Percentiles rank a stretch among this genome's conserved stretches.
Conservation (phyloP, 2,797 vertebrate genomes). For the Molossus molossus region DNA sequence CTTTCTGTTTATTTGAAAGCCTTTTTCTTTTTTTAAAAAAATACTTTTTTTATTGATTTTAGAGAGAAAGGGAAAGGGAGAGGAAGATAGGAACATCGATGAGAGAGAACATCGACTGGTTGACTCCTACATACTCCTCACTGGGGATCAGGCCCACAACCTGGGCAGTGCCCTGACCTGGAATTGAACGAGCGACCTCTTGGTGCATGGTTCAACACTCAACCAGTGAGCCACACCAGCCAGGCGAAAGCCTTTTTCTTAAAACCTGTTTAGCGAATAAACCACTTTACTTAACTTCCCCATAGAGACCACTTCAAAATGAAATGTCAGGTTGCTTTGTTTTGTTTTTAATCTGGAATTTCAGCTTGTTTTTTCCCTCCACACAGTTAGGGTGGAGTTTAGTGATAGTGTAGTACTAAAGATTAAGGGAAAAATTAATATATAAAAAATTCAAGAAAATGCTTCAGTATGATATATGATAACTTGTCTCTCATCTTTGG, state of each 20-base stretch:
- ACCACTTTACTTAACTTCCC: background rate
- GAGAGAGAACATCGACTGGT: too few species aligned
- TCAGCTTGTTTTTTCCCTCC: background rate
- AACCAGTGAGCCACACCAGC: too few species aligned
- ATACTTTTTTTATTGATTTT: too few species aligned
- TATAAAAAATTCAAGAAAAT: slow-evolving; percentile 21
- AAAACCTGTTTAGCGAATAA: background rate
- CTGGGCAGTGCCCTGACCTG: too few species aligned
- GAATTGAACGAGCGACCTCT: too few species aligned
- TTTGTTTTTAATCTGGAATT: background rate
- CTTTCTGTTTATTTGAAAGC: slow-evolving; percentile 33
- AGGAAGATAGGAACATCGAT: too few species aligned
- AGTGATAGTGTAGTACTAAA: background rate
- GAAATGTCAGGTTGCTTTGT: background rate
- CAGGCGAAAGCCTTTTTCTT: background rate
- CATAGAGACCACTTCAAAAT: slow-evolving; percentile 4
- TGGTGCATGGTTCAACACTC: too few species aligned
- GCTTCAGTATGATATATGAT: background rate
- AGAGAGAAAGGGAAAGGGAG: too few species aligned
- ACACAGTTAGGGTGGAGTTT: background rate
- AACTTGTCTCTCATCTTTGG: background rate
- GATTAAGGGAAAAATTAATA: background rate
- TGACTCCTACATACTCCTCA: too few species aligned
- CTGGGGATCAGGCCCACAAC: too few species aligned
- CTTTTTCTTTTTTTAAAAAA: background rate